Conservation (phyloP, 1,140 invertebrate genomes). For the Anastrepha obliqua region DNA sequence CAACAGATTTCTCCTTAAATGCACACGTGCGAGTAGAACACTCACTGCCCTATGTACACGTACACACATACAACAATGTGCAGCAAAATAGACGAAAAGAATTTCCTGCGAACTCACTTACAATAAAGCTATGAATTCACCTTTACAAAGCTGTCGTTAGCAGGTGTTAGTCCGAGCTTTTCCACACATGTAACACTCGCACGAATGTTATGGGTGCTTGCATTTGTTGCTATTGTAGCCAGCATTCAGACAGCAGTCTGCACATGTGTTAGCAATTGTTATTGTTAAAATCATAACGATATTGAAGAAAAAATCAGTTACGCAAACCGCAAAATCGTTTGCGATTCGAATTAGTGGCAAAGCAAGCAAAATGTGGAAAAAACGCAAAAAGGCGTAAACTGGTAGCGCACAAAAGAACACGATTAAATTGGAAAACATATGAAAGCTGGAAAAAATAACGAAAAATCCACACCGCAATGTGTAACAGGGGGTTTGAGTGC, state of each 20-base stretch:
- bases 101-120: not conserved
- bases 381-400: not conserved
- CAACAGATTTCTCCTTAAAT: not conserved
- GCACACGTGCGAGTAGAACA: not conserved
- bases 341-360: conserved; percentile 34
- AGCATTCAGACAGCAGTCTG: not conserved
- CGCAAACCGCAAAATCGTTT: conserved; percentile 13
- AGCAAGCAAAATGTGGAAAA: conserved; percentile 6
- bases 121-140: conserved; percentile 32
- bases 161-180: conserved; percentile 2
- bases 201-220: not conserved
- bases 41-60: not conserved
- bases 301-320: conserved; percentile 30
- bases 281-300: conserved; percentile 28
- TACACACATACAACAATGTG: not conserved
- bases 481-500: not conserved
- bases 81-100: not conserved
- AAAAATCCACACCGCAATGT: too few species aligned
- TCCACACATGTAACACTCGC: not conserved
- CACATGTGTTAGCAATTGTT: not conserved
- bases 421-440: not conserved
- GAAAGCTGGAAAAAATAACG: too few species aligned
- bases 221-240: not conserved
- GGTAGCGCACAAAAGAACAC: not conserved
- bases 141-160: conserved; percentile 22